Evolutionary conservation across 37 sponge, comb jelly and placozoan species (phyloP).

Genomic region (Beroe forskalii): DNA sequence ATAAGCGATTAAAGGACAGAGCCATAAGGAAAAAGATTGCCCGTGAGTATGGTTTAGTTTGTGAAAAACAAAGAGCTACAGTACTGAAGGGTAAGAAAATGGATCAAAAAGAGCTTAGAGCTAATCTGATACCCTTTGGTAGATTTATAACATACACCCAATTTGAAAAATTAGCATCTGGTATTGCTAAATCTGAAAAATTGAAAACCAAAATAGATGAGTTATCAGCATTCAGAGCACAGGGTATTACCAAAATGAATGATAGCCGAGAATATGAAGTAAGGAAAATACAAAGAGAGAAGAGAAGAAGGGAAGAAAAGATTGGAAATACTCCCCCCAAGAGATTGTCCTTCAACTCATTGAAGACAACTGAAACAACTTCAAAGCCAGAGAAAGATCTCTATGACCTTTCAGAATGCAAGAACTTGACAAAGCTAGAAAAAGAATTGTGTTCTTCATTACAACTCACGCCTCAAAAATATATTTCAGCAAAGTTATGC

Average conservation of each 20-base stretch:
- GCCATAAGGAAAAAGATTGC: constrained; percentile 32
- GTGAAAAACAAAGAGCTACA: constrained; percentile 10
- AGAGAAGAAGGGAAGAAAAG: constrained; percentile 42
- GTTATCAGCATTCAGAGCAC: neutral
- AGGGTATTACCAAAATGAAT: constrained; percentile 39
- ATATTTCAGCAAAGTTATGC: constrained; percentile 32
- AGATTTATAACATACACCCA: constrained; percentile 54
- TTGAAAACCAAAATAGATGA: neutral
- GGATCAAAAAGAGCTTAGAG: constrained; percentile 42
- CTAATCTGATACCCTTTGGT: constrained; percentile 1
- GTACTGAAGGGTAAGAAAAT: constrained; percentile 33
- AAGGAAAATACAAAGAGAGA: constrained; percentile 15
- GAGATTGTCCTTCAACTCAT: constrained; percentile 22
- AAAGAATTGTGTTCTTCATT: constrained; percentile 38
- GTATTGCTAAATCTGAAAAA: constrained; percentile 16
- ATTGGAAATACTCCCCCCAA: constrained; percentile 58
- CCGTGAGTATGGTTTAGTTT: constrained; percentile 42
- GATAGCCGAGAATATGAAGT: constrained; percentile 56
- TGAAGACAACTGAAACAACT: neutral
- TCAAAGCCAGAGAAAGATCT: constrained; percentile 15
- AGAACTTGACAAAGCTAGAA: neutral
- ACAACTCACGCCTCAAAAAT: constrained; percentile 41
- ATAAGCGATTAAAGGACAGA: constrained; percentile 31
- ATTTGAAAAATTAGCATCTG: constrained; percentile 38
- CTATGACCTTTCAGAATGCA: neutral